Evolutionary conservation across 2,113 vertebrate genomes (phyloP).

Genomic region (Paraplagusia blochii): DNA sequence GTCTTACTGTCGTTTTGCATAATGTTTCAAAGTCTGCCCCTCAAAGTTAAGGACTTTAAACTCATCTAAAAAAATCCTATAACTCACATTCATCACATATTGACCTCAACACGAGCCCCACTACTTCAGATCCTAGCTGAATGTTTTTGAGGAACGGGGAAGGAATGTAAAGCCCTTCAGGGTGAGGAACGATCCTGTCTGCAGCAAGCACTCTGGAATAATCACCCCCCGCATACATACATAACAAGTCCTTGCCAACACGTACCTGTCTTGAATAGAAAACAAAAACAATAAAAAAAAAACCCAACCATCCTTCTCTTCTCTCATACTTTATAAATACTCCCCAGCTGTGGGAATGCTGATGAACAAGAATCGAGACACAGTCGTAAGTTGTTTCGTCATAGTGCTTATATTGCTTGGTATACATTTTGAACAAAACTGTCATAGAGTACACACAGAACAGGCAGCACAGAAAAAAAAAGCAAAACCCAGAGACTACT

Average conservation of each 20-base stretch:
- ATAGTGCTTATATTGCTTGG: constrained; percentile 60
- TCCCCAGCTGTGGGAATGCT: constrained; percentile 43
- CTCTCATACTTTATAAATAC: constrained; percentile 51
- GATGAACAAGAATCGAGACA: constrained; percentile 37
- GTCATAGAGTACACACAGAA: constrained; percentile 50
- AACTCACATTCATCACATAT: too few species aligned
- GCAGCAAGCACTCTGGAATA: background rate
- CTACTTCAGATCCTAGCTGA: background rate
- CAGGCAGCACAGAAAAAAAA: constrained; percentile 51
- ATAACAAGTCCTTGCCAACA: constrained; percentile 3
- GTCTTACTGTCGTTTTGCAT: too few species aligned
- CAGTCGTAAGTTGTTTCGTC: constrained; percentile 30
- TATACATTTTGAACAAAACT: constrained; percentile 56
- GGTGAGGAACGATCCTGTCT: constrained; percentile 12
- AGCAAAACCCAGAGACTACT: constrained; percentile 24
- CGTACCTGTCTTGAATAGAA: constrained; percentile 19
- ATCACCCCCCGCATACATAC: constrained; percentile 11
- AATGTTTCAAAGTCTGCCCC: too few species aligned
- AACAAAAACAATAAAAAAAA: constrained; percentile 16
- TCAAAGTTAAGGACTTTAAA: too few species aligned
- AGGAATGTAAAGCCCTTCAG: constrained; percentile 10
- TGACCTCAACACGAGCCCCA: background rate
- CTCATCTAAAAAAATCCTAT: too few species aligned
- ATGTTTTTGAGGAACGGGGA: background rate
- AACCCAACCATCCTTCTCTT: background rate